Conservation (phyloP, 2,797 vertebrate genomes). For the Lepilemur septentrionalis region DNA sequence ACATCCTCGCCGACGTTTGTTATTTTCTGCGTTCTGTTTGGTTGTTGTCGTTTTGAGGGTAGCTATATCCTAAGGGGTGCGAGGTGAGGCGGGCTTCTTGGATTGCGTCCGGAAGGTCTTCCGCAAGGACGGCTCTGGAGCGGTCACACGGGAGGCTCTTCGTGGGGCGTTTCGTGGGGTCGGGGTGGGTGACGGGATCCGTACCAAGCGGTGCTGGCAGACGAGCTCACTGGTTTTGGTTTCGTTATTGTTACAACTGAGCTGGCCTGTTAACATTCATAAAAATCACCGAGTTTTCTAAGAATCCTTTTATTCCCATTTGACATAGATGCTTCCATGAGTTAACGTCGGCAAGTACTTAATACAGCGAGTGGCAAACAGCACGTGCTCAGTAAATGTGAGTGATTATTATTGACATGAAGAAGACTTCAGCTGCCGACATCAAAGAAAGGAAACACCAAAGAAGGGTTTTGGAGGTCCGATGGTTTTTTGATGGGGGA, state of each 20-base stretch:
- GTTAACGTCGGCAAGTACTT: not conserved
- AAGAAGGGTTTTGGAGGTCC: not conserved
- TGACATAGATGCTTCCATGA: not conserved
- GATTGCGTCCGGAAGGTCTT: not conserved
- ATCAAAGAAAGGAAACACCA: not conserved
- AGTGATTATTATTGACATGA: not conserved
- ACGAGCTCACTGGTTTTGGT: not conserved
- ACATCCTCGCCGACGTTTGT: not conserved
- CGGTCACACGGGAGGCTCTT: not conserved
- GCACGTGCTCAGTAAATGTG: not conserved
- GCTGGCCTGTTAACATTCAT: not conserved
- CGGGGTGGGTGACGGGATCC: rapidly evolving
- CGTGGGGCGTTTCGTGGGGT: rapidly evolving
- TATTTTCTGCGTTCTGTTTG: not conserved
- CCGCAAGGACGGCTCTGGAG: not conserved
- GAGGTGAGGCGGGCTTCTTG: not conserved
- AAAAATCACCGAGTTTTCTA: not conserved
- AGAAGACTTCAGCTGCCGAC: not conserved
- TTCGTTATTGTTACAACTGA: not conserved
- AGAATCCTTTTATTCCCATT: not conserved
- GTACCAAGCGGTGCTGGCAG: not conserved
- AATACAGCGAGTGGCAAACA: not conserved
- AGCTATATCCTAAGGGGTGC: too few species aligned
- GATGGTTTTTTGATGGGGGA: not conserved
- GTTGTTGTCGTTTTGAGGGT: not conserved